phyloP scores from a whole-genome alignment of 1,140 invertebrate species.

The Drosophila kepulauana region DNA sequence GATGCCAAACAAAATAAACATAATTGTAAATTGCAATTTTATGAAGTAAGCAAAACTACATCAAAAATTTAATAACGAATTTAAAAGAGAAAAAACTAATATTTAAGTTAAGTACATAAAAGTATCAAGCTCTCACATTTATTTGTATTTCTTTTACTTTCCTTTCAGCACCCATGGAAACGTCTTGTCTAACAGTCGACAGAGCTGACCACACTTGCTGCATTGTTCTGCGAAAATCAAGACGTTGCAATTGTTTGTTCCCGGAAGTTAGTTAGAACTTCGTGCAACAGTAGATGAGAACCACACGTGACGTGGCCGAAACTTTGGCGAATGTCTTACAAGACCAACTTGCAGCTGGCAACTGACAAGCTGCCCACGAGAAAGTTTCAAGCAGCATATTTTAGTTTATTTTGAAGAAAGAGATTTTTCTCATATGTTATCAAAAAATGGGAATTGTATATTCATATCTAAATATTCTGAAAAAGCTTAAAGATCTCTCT shows the following conservation, averaged over 20 bases:
- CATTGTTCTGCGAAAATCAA: slow-evolving; percentile 4
- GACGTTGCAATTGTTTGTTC: neutral
- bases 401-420: too few relatives aligned
- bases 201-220: neutral
- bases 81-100: too few relatives aligned
- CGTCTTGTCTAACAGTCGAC: neutral
- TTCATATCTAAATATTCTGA: too few relatives aligned
- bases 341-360: neutral
- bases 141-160: too few relatives aligned
- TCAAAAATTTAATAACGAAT: too few relatives aligned
- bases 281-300: neutral
- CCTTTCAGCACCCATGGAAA: neutral
- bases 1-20: slow-evolving; percentile 2
- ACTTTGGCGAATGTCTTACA: neutral
- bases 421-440: too few relatives aligned
- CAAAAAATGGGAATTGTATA: too few relatives aligned
- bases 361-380: neutral
- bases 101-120: too few relatives aligned
- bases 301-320: slow-evolving; percentile 2
- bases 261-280: slow-evolving; percentile 10
- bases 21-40: slow-evolving; percentile 3
- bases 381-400: neutral
- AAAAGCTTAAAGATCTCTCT: too few relatives aligned
- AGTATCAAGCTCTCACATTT: too few relatives aligned
- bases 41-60: neutral